phyloP scores from a whole-genome alignment of 2,797 vertebrate species.

The Chiloscyllium punctatum region DNA sequence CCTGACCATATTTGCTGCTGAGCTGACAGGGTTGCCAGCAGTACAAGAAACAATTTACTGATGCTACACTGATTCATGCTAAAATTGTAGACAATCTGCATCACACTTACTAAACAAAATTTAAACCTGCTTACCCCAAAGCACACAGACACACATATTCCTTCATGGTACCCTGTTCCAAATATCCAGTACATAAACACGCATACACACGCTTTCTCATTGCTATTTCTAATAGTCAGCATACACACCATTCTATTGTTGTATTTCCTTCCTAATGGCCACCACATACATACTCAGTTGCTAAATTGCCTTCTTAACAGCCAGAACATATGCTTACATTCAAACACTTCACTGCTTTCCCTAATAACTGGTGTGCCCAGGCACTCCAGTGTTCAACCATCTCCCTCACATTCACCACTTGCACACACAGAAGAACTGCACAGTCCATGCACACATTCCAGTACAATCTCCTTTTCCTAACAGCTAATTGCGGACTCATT shows the following conservation, averaged over 20 bases:
- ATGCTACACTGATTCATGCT: not conserved
- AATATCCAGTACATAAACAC: not conserved
- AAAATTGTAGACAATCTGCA: not conserved
- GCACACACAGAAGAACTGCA: not conserved
- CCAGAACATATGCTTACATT: not conserved
- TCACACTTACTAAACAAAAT: not conserved
- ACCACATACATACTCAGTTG: not conserved
- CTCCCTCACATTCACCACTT: not conserved
- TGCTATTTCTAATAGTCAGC: not conserved
- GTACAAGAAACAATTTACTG: not conserved
- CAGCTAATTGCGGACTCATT: not conserved
- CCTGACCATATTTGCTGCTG: constrained; percentile 18
- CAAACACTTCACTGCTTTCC: not conserved
- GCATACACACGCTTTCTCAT: not conserved
- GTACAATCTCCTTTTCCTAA: not conserved
- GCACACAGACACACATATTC: not conserved
- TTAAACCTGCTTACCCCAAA: not conserved
- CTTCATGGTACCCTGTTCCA: not conserved
- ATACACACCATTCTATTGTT: not conserved
- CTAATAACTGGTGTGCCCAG: not conserved
- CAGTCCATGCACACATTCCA: not conserved
- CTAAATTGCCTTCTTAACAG: not conserved
- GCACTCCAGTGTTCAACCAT: not conserved
- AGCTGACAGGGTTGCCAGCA: not conserved
- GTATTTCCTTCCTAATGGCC: not conserved